Evolutionary conservation across 2,888 invertebrate species (phyloP), one percentile per base, ranked within the genome.

Genomic region (Leptinotarsa haldemani): DNA sequence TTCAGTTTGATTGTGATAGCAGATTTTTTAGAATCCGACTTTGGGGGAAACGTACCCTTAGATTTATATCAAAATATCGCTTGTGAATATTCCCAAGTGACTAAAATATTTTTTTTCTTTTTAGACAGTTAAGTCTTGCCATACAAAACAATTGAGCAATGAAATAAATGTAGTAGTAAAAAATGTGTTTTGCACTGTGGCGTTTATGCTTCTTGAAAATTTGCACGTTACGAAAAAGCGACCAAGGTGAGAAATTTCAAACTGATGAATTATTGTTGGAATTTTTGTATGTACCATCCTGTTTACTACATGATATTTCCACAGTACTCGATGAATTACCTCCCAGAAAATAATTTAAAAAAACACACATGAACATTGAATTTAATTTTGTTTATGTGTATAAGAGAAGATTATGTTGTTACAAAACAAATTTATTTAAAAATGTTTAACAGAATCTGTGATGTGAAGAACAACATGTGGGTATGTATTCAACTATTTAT

Each of bases 41-140:
- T 9, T 40, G 40, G 2, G 40, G 40, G 40, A 40, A 9, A 40
- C 9, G 30, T 40, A 12, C 40, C 40, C 40, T 40, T 40, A 40
- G 40, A 40, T 40, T 40, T 9, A 40, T 9, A 40, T 40, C 0
- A 40, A 40, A 40, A 40, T 40, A 30, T 40, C 40, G 40, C 40
- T 16, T 50, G 50, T 50, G 50, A 50, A 56, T 22, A 16, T 61
- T 61, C 25, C n/a, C 40, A 61, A 16, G 9, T 76, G 72, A 79
- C 81, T 82, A 79, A 80, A 81, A 71, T 79, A 79, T 77, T 77
- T 82, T 84, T 30, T 82, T 83, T 84, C 82, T 84, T 84, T 84
- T 84, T 84, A 83, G 83, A 84, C 82, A 78, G 79, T 83, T 80
- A 80, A 69, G n/a, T 78, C 76, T 77, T 77, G 78, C 76, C 74